Evolutionary conservation across 2,888 invertebrate species (phyloP), one percentile per base, ranked within the genome.

Genomic region (Rotaria magnacalcarata): DNA sequence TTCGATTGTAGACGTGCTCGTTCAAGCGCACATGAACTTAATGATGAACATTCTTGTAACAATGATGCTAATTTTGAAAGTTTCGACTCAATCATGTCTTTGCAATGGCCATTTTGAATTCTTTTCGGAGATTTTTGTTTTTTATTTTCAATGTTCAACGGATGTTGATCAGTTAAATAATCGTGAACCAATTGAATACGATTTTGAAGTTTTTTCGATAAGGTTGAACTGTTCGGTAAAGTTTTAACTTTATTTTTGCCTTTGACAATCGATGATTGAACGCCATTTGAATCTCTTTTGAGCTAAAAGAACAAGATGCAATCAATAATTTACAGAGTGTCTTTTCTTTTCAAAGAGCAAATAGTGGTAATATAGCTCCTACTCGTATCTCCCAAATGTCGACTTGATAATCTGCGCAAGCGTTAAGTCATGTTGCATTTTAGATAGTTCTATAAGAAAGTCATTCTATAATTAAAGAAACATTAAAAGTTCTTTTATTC

Each of bases 81-180:
- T 80, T 80, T 80, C 11, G 47, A 80, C 11, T 47, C 10, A 47
- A 47, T 47, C 47, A 14, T 47, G 47, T 80, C 80, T 47, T 47
- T 80, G 19, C n/a, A 47, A 24, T 80, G 67, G 34, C 34, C 16
- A 34, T 67, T 34, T 5, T 14, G 14, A 27, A 34, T 67, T 27
- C 2, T 67, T 16, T 19, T 5, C 4, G 67, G 19, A 14, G 10
- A 8, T 41, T 67, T 67, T 0, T 14, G 34, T 34, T 41, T 34
- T 41, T 34, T 27, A 16, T 34, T 67, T 34, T 54, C 19, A 56
- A 7, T 24, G 8, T 0, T 56, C 6, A 34, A 41, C 16, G 67
- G 34, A 67, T 67, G 67, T n/a, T 47, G 47, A 80, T 80, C 47
- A 47, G 80, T 47, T 80, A 80, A 47, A 47, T 47, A 80, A 80